These are phyloP conservation scores for Bubo blakistoni DNA, from an alignment of 2,113 vertebrate genomes.

Conservation along the genomic window DNA sequence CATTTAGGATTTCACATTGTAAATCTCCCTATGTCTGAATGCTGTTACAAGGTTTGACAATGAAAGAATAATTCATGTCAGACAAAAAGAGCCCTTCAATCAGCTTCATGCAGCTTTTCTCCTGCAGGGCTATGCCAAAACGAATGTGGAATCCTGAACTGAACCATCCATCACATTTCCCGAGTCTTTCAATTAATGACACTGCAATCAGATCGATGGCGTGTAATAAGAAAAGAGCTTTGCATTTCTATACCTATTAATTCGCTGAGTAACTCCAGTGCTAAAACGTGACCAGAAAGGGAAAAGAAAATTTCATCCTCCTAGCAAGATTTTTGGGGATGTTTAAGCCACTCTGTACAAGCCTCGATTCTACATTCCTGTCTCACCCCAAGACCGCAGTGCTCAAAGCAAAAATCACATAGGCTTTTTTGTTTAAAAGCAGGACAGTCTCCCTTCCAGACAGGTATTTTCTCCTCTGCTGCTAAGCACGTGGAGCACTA, in stretches of 20 bases:
- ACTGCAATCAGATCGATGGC: constrained; percentile 81
- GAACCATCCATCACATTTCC: constrained; percentile 74
- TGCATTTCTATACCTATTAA: constrained; percentile 83
- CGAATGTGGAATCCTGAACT: constrained; percentile 61
- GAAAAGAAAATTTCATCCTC: constrained; percentile 64
- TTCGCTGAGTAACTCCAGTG: constrained; percentile 78
- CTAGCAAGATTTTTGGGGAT: constrained; percentile 14
- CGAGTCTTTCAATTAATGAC: constrained; percentile 77
- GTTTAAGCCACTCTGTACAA: neutral
- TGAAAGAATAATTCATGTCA: constrained; percentile 74
- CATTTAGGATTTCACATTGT: constrained; percentile 70
- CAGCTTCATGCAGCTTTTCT: constrained; percentile 67
- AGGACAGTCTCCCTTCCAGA: neutral
- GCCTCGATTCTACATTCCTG: neutral
- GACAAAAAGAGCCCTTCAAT: constrained; percentile 71
- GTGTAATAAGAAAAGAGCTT: constrained; percentile 80
- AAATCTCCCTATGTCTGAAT: constrained; percentile 72
- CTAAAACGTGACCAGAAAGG: constrained; percentile 75
- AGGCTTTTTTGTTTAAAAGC: neutral
- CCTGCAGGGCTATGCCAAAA: constrained; percentile 69
- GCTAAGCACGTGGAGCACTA: neutral
- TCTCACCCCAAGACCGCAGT: neutral
- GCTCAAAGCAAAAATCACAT: neutral
- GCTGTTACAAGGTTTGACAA: constrained; percentile 73
- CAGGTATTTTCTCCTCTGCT: neutral